These are phyloP conservation scores for Dioctria linearis DNA, from an alignment of 2,888 invertebrate genomes.

Conservation along the genomic window DNA sequence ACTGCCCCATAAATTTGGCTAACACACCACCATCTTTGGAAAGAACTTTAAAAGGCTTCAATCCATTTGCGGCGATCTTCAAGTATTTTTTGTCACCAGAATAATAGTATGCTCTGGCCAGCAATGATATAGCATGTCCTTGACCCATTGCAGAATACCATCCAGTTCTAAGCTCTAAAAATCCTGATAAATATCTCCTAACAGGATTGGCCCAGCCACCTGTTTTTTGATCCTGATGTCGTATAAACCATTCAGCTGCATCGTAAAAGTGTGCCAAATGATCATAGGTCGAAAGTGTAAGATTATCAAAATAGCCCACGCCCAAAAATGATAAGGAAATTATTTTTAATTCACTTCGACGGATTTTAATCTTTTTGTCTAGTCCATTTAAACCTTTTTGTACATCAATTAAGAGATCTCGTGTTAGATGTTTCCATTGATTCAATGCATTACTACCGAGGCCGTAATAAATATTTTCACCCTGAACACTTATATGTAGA, in stretches of 20 bases:
- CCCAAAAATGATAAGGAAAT: constrained; percentile 80
- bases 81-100: constrained; percentile 85
- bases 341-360: constrained; percentile 73
- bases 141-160: constrained; percentile 99
- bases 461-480: constrained; percentile 89
- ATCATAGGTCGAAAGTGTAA: constrained; percentile 85
- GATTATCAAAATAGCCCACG: constrained; percentile 81
- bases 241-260: constrained; percentile 94
- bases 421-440: constrained; percentile 85
- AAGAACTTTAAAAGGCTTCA: constrained; percentile 83
- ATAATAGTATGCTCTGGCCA: constrained; percentile 90
- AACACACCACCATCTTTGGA: constrained; percentile 86
- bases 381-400: constrained; percentile 87
- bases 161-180: constrained; percentile 85
- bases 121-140: constrained; percentile 96
- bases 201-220: constrained; percentile 98
- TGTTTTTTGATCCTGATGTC: constrained; percentile 84
- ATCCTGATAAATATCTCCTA: constrained; percentile 81
- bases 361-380: constrained; percentile 65
- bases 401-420: constrained; percentile 91
- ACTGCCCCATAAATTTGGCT: constrained; percentile 87
- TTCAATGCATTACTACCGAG: constrained; percentile 76
- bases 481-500: constrained; percentile 81
- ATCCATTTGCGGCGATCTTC: constrained; percentile 84
- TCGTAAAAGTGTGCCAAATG: constrained; percentile 93